Evolutionary conservation across 2,888 invertebrate species (phyloP).

Genomic region (Sminthurinus aureus): DNA sequence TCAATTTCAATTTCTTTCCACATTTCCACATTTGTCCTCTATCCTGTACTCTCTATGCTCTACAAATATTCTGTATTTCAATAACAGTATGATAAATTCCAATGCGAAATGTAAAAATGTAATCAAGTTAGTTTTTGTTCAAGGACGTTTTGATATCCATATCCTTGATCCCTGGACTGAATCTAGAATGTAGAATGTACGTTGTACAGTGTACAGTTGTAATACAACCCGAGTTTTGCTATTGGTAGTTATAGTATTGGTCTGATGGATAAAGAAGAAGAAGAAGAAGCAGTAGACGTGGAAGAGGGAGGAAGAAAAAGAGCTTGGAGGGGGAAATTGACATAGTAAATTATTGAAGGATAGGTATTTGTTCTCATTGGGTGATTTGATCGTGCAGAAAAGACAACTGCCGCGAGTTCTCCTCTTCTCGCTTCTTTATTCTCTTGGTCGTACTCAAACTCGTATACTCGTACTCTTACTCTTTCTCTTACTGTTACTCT

Average conservation of each 20-base stretch:
- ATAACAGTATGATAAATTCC: not conserved
- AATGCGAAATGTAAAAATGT: not conserved
- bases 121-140: not conserved
- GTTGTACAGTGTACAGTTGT: too few species aligned
- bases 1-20: too few species aligned
- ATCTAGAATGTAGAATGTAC: too few species aligned
- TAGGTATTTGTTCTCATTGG: constrained; percentile 28
- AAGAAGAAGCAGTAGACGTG: too few species aligned
- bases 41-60: too few species aligned
- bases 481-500: not conserved
- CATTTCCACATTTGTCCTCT: too few species aligned
- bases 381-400: constrained; percentile 31
- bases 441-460: not conserved
- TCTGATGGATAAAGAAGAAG: not conserved
- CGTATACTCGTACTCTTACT: not conserved
- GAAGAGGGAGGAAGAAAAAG: not conserved
- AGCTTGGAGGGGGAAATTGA: constrained; percentile 12
- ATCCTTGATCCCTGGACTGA: too few species aligned
- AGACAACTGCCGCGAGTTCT: constrained; percentile 24
- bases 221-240: too few species aligned
- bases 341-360: constrained; percentile 13
- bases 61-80: not conserved
- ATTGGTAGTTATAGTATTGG: too few species aligned
- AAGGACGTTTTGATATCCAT: not conserved
- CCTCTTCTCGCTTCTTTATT: not conserved